A percentile compares a stretch with the other conserved stretches of the same genome.
These are phyloP conservation scores for Antrozous pallidus DNA, from an alignment of 2,797 vertebrate genomes.

Conservation along the genomic window DNA sequence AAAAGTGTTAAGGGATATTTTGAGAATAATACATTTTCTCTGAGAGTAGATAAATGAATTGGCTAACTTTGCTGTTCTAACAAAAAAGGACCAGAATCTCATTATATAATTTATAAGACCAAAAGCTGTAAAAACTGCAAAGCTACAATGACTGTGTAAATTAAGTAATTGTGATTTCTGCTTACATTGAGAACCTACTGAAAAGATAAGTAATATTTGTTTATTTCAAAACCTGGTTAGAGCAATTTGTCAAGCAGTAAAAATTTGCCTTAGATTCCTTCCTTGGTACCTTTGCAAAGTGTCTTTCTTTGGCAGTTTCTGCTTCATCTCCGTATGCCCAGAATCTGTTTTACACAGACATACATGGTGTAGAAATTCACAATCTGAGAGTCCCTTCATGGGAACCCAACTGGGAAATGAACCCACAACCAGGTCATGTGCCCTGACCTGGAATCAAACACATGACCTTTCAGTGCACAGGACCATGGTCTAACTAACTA, in stretches of 20 bases:
- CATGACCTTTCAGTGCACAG: not conserved
- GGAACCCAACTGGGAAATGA: not conserved
- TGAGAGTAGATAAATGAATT: not conserved
- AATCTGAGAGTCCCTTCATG: not conserved
- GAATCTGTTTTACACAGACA: not conserved
- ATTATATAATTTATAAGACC: not conserved
- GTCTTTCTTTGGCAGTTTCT: not conserved
- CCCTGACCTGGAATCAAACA: not conserved
- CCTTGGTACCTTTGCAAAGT: not conserved
- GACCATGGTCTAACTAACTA: not conserved
- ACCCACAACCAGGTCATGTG: not conserved
- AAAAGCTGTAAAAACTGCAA: not conserved
- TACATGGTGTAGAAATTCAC: not conserved
- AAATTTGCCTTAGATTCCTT: not conserved
- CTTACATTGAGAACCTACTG: not conserved
- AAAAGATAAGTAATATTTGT: not conserved
- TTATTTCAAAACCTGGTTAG: not conserved
- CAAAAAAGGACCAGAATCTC: not conserved
- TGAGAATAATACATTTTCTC: not conserved
- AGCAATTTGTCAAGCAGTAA: not conserved
- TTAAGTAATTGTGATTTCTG: not conserved
- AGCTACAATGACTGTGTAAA: not conserved
- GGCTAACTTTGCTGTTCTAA: not conserved
- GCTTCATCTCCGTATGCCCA: not conserved
- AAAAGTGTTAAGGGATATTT: not conserved